Conservation (phyloP, 2,797 vertebrate genomes). For the Eremophila alpestris region DNA sequence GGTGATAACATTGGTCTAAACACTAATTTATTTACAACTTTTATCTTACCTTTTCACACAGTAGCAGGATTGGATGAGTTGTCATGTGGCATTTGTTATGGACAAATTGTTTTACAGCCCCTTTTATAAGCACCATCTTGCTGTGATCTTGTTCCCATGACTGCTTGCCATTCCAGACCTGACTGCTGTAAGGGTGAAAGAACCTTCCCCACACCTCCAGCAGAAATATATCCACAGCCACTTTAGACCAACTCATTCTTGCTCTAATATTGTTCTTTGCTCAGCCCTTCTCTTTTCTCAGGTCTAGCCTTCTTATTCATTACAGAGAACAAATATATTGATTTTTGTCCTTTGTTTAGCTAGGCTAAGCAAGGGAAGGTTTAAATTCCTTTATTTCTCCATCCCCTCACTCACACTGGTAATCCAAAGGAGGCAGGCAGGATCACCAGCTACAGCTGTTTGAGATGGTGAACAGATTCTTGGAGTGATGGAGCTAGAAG, state of each 20-base stretch:
- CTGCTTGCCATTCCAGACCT: background rate
- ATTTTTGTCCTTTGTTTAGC: background rate
- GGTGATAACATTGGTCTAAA: background rate
- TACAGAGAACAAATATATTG: background rate
- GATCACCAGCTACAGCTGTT: background rate
- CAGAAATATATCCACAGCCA: background rate
- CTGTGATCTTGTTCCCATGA: background rate
- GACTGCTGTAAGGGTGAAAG: background rate
- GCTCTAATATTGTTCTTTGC: background rate
- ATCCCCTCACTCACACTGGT: background rate
- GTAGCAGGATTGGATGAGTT: background rate
- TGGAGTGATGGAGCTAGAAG: background rate
- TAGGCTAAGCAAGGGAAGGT: background rate
- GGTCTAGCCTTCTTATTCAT: background rate
- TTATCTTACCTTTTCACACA: background rate
- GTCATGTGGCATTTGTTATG: background rate
- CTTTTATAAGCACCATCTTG: background rate
- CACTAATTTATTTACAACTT: background rate
- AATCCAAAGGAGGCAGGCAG: background rate
- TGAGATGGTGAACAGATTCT: background rate
- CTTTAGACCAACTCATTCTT: background rate
- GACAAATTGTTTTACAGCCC: constrained; percentile 21
- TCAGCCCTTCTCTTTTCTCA: background rate
- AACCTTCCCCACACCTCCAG: background rate
- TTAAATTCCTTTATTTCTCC: background rate